Conservation (phyloP, 1,140 invertebrate genomes). For the Listronotus oregonensis region DNA sequence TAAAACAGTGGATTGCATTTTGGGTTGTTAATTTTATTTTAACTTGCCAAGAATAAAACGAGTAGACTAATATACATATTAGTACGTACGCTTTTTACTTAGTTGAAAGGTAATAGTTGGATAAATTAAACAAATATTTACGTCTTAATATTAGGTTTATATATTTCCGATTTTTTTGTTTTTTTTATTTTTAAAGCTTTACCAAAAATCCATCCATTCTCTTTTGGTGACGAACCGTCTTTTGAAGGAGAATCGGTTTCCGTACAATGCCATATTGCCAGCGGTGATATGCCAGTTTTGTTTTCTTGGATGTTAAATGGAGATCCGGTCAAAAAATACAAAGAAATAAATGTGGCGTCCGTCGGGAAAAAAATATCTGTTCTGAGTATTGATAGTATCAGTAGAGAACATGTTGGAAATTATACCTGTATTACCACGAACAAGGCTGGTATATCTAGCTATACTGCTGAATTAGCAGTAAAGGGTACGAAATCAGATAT, state of each 20-base stretch:
- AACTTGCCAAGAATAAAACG: too few species aligned
- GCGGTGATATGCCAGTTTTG: constrained; percentile 53
- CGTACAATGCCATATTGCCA: constrained; percentile 44
- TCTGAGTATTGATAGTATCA: constrained; percentile 71
- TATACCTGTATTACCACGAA: constrained; percentile 76
- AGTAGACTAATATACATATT: too few species aligned
- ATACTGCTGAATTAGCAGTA: constrained; percentile 70
- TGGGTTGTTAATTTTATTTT: too few species aligned
- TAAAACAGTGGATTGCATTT: too few species aligned
- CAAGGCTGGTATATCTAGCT: constrained; percentile 69
- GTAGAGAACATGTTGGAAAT: constrained; percentile 72
- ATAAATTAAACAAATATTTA: too few species aligned
- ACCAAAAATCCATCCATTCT: constrained; percentile 71
- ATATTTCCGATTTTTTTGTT: constrained; percentile 12
- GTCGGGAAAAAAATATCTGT: constrained; percentile 72
- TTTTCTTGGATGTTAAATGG: constrained; percentile 70
- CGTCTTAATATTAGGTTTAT: too few species aligned
- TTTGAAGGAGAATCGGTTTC: constrained; percentile 55
- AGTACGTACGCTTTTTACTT: too few species aligned
- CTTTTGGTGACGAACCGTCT: constrained; percentile 64
- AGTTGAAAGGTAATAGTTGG: too few species aligned
- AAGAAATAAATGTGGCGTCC: constrained; percentile 55
- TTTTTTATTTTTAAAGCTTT: constrained; percentile 44
- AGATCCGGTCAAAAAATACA: constrained; percentile 53
- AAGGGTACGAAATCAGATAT: constrained; percentile 62